Evolutionary conservation across 2,797 vertebrate genomes (phyloP).

Genomic region (Amphiprion clarkii): DNA sequence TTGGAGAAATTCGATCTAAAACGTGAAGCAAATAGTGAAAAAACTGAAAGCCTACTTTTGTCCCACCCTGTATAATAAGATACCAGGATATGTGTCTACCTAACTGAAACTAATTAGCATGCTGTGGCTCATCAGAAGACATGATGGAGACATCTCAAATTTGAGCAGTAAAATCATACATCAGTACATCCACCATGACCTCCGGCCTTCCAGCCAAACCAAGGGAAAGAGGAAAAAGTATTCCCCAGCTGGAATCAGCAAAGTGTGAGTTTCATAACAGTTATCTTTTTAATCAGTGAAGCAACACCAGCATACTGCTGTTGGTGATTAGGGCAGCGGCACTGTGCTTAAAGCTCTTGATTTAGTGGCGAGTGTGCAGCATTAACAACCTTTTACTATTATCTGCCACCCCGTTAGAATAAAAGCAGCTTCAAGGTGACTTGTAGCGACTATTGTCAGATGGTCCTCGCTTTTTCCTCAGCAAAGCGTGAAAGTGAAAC

Average conservation of each 20-base stretch:
- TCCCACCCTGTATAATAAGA: no score
- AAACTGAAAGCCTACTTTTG: no score
- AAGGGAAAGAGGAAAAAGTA: background rate
- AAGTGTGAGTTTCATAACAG: constrained; percentile 11
- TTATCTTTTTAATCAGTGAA: constrained; percentile 27
- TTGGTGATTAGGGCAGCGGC: constrained; percentile 27
- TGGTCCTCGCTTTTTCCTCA: constrained; percentile 66
- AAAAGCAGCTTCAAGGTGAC: constrained; percentile 72
- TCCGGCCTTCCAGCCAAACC: background rate
- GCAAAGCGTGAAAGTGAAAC: constrained; percentile 76
- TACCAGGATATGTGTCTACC: no score
- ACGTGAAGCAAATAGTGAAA: no score
- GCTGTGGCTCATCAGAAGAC: background rate
- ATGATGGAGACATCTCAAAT: background rate
- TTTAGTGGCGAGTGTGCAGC: constrained; percentile 41
- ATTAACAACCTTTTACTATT: constrained; percentile 71
- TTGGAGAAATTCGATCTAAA: no score
- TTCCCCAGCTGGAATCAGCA: background rate
- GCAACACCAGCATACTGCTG: constrained; percentile 31
- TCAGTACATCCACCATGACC: background rate
- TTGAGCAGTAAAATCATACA: background rate
- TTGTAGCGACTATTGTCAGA: constrained; percentile 71
- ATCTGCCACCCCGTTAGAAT: constrained; percentile 54
- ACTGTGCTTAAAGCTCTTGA: constrained; percentile 39
- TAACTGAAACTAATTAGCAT: no score